Percentiles rank a stretch among this genome's conserved stretches.
phyloP scores from a whole-genome alignment of 2,113 vertebrate species.

The human (Homo sapiens) region GRCh38 chr17:61918501-61919000 shows the following conservation, averaged over 20 bases:
- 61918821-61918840: not conserved
- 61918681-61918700: slow-evolving; percentile 27
- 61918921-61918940: too few relatives aligned
- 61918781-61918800: not conserved
- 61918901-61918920: not conserved
- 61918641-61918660: not conserved
- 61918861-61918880: not conserved
- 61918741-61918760: not conserved
- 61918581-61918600: not conserved
- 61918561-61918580: not conserved
- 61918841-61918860: not conserved
- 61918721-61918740: slow-evolving; percentile 16
- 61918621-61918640: not conserved
- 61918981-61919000: too few relatives aligned
- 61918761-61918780: not conserved
- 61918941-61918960: too few relatives aligned
- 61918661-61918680: slow-evolving; percentile 37
- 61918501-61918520: too few relatives aligned
- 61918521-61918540: too few relatives aligned
- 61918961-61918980: too few relatives aligned
- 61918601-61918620: not conserved
- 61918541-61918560: not conserved
- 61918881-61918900: not conserved
- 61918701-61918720: not conserved
- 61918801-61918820: not conserved